A percentile compares a stretch with the other conserved stretches of the same genome.
phyloP scores from a whole-genome alignment of 1,140 invertebrate species.

The Euwallacea fornicatus region DNA sequence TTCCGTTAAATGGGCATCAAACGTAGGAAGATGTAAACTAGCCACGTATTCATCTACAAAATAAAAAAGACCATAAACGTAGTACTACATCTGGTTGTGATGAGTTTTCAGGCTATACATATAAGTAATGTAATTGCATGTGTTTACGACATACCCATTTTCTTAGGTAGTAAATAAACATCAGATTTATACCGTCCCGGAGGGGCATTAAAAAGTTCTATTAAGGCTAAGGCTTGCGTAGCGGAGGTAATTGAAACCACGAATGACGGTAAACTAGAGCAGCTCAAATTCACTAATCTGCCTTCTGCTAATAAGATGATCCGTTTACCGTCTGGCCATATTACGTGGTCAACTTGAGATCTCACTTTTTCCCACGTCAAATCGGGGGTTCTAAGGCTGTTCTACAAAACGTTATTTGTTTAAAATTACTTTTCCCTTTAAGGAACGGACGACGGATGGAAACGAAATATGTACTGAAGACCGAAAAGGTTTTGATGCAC shows the following conservation, averaged over 20 bases:
- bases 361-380: constrained; percentile 96
- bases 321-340: constrained; percentile 91
- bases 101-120: neutral
- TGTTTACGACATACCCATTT: constrained; percentile 75
- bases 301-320: constrained; percentile 94
- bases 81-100: neutral
- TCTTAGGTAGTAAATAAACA: constrained; percentile 96
- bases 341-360: constrained; percentile 96
- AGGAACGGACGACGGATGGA: too few relatives aligned
- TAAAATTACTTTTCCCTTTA: too few relatives aligned
- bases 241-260: constrained; percentile 94
- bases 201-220: constrained; percentile 96
- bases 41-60: constrained; percentile 92
- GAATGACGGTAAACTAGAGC: constrained; percentile 96
- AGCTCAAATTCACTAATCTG: constrained; percentile 92
- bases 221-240: constrained; percentile 92
- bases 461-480: too few relatives aligned
- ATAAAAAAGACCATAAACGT: neutral
- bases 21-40: constrained; percentile 91
- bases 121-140: neutral
- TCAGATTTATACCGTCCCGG: constrained; percentile 93
- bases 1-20: constrained; percentile 96
- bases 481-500: constrained; percentile 47
- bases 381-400: constrained; percentile 89
- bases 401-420: constrained; percentile 59